A percentile compares a stretch with the other conserved stretches of the same genome.
Evolutionary conservation across 1,140 invertebrate genomes (phyloP).

Genomic region (Oreohelix idahoensis): DNA sequence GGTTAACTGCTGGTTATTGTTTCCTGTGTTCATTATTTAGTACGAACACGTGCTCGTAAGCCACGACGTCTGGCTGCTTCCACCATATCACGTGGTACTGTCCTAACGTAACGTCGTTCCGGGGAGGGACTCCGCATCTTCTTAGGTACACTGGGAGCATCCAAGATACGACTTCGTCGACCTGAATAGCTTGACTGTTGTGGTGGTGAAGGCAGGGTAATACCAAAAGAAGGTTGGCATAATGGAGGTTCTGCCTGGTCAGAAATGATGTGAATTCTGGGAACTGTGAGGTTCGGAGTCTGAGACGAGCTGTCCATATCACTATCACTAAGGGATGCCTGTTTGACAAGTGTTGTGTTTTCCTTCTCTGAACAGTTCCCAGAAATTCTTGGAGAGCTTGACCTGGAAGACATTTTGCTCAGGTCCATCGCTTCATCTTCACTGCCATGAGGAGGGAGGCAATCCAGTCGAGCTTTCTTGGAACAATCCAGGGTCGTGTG

Average conservation of each 20-base stretch:
- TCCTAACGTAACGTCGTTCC: conserved; percentile 63
- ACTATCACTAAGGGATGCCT: conserved; percentile 34
- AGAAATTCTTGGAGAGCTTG: not conserved
- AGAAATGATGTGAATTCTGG: conserved; percentile 66
- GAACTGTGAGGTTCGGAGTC: conserved; percentile 43
- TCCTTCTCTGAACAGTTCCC: conserved; percentile 43
- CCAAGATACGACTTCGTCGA: conserved; percentile 65
- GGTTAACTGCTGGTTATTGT: no score
- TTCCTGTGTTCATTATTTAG: conserved; percentile 50
- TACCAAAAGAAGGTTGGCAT: conserved; percentile 43
- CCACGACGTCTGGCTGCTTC: conserved; percentile 60
- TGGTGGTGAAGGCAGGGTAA: conserved; percentile 56
- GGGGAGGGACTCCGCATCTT: conserved; percentile 61
- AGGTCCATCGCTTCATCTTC: conserved; percentile 53
- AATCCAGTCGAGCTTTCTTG: conserved; percentile 31
- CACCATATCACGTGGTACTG: conserved; percentile 64
- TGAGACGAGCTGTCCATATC: conserved; percentile 31
- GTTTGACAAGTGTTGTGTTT: conserved; percentile 28
- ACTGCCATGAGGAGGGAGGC: not conserved
- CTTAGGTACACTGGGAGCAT: conserved; percentile 63
- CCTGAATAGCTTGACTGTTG: conserved; percentile 63
- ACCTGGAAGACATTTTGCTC: conserved; percentile 41
- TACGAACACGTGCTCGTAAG: conserved; percentile 57
- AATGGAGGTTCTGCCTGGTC: conserved; percentile 53
- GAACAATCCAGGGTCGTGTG: conserved; percentile 38